Base-by-base conservation (phyloP, 2,888 invertebrate species). In the Cheiracanthium punctorium region DNA sequence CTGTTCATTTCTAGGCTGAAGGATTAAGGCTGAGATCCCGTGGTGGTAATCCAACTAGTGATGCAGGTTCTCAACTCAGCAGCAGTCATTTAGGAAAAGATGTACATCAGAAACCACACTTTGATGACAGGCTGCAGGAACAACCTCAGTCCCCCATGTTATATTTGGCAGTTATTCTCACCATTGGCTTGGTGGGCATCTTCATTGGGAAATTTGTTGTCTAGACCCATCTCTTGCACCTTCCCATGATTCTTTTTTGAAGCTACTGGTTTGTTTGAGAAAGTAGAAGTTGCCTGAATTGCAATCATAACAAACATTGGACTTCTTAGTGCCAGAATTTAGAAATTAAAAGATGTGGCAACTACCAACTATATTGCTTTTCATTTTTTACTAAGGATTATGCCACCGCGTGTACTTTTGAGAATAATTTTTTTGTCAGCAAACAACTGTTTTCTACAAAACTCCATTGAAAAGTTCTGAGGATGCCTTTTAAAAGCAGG, bases 221-320 rank as follows among this genome's bases (percentile, higher is more conserved):
- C 24, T 87, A 82, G 74, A 70, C 20, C 77, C 52, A 29, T 33
- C 71, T 30, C 33, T 71, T 41, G 64, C 70, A 69, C 75, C 70
- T 70, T 58, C 24, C 48, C 43, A 24, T 33, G 48, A 12, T 67
- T 72, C 43, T 33, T 65, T 80, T 86, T 74, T 81, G 72, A 84
- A 87, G 86, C 81, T 86, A 86, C 75, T 87, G 86, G 86, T 87
- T 81, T 87, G 86, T 87, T 87, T 80, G 80, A 81, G 77, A 37
- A 73, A 65, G 86, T 87, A 87, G 86, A 87, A 82, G 79, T 74
- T 81, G 81, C 86, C 86, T 77, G 86, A 80, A 80, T 58, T 58
- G 80, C 85, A 85, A 76, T 82, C 82, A 76, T 71, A 71, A 77
- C n/a, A 43, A 72, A 74, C 71, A 72, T 84, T 84, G 82, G 77